Evolutionary conservation across 2,888 invertebrate species (phyloP), one percentile per base, ranked within the genome.

Genomic region (Melanostoma scalare): DNA sequence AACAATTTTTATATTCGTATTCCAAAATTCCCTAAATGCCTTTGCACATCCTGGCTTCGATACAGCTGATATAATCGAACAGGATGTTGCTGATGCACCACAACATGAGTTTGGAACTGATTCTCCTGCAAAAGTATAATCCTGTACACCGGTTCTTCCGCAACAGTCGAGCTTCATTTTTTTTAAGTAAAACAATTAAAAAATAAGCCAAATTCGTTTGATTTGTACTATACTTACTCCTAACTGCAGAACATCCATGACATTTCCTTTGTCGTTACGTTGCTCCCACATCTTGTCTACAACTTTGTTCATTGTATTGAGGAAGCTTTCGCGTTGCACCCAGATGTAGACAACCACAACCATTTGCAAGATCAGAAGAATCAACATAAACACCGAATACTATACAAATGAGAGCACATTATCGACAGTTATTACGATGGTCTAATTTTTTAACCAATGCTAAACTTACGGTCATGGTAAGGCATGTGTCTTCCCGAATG

Each of bases 401-500:
- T 96, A 91, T 46, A 93, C 93, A 84, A 8, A 81, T 78, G 85
- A 20, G 5, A 36, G 33, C 10, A 36, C 48, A 3, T 3, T 10
- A 8, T 10, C 3, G 8, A 30, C 20, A 33, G 6, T 36, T 38
- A 10, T 20, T 20, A 20, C 20, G 20, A 20, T 1, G 10, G 35
- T 9, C 42, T 38, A 8, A 55, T 6, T 36, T 0, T 6, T 35
- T 35, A 9, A 31, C 3, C 20, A 3, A 2, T 35, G 5, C 50
- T 71, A 8, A 63, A 86, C 94, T 93, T 92, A 96, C 96, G 88
- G 95, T 95, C 89, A 96, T 93, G 63, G 96, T 94, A 93, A 96
- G 96, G 92, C 96, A 96, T 89, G 96, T 94, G 89, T 95, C 96
- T 91, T 97, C 97, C 85, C 95, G 94, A 86, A 96, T 94, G 8